phyloP scores from a whole-genome alignment of 2,888 invertebrate genomes.

The Agrotis clavis region DNA sequence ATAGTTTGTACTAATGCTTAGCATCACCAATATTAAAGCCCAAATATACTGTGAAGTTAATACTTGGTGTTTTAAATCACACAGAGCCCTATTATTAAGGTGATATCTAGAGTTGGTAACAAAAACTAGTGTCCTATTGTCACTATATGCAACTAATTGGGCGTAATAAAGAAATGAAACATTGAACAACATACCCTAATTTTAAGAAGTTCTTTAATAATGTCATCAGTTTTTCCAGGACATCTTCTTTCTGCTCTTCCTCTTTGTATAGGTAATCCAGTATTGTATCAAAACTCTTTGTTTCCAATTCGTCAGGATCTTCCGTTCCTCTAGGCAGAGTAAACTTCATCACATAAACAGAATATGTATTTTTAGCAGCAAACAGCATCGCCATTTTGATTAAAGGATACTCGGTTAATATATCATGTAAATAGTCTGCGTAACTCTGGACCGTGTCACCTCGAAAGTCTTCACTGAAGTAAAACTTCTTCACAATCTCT shows the following conservation, averaged over 20 bases:
- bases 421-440: slow-evolving; percentile 79
- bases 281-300: slow-evolving; percentile 65
- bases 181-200: slow-evolving; percentile 76
- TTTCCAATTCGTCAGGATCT: slow-evolving; percentile 7
- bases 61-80: no score
- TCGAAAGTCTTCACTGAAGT: slow-evolving; percentile 72
- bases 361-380: slow-evolving; percentile 70
- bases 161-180: background rate
- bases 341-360: slow-evolving; percentile 81
- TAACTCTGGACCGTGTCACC: slow-evolving; percentile 69
- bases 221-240: slow-evolving; percentile 70
- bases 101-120: no score
- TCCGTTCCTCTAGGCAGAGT: slow-evolving; percentile 55
- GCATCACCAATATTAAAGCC: no score
- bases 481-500: slow-evolving; percentile 79
- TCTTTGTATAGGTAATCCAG: slow-evolving; percentile 73
- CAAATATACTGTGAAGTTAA: no score
- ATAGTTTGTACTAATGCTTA: no score
- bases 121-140: no score
- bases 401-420: slow-evolving; percentile 80
- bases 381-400: slow-evolving; percentile 78
- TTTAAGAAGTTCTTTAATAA: slow-evolving; percentile 82
- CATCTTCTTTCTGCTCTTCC: slow-evolving; percentile 60
- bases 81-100: no score
- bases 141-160: no score